Evolutionary conservation across 2,888 invertebrate genomes (phyloP), one percentile per base, ranked within the genome.

Genomic region (Pyrrhia umbra): DNA sequence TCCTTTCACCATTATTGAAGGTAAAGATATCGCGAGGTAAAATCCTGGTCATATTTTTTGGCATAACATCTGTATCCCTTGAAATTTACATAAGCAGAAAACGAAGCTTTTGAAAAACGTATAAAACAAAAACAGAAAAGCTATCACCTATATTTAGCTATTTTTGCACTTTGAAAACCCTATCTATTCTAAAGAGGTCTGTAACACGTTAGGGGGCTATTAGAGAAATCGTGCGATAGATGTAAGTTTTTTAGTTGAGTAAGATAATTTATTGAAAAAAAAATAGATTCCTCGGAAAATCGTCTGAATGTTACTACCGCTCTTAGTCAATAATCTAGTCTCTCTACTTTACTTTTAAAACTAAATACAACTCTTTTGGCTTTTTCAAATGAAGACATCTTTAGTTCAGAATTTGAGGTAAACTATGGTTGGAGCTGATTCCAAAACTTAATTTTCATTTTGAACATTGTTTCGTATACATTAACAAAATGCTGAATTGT

Each of bases 131-230:
- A n/a, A n/a, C 34, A 34, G 34, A n/a, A 34, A n/a, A 13, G 8
- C 21, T 18, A n/a, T 39, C 13, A 43, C 39, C n/a, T n/a, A n/a
- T 16, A 46, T 45, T 42, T 1, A 81, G 79, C 71, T 68, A 76
- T 80, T 74, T 65, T 76, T 76, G 68, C 82, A 85, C 81, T 82
- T 80, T 64, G 74, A 75, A 79, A 82, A 75, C 80, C 69, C 78
- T 81, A 45, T 77, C 63, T 68, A 72, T 68, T 70, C 54, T 76
- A 71, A 82, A 87, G 85, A 81, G 67, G 77, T 80, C 77, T 75
- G 13, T 30, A 68, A 75, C 87, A 88, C 88, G 87, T 51, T 69
- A 79, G 54, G 79, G 61, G 43, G 9, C 68, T 76, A 83, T 86
- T 85, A 60, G 55, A n/a, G 49, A 70, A 74, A 43, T 55, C 60